phyloP scores from a whole-genome alignment of 1,140 invertebrate species.

The Holotrichia oblita region DNA sequence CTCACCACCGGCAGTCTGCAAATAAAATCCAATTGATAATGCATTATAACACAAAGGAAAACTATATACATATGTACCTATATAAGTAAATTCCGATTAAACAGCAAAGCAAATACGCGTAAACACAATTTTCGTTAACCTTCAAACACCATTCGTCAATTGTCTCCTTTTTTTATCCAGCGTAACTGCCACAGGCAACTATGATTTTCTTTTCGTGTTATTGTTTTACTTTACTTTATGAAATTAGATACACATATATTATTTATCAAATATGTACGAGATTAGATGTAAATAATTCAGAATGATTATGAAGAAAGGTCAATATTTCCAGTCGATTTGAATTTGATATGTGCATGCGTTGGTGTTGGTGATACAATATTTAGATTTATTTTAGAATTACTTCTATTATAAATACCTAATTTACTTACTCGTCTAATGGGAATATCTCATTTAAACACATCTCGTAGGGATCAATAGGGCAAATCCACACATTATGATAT shows the following conservation, averaged over 20 bases:
- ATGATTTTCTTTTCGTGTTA: background rate
- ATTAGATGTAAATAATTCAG: background rate
- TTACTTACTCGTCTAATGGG: no score
- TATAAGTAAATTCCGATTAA: background rate
- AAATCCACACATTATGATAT: no score
- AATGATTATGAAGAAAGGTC: background rate
- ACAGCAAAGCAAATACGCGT: background rate
- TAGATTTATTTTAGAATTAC: background rate
- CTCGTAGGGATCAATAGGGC: no score
- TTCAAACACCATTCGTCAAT: no score
- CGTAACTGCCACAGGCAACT: background rate
- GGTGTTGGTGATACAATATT: background rate
- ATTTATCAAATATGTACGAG: background rate
- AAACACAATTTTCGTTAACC: background rate
- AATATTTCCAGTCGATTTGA: no score
- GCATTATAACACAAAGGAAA: background rate
- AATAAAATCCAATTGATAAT: slow-evolving; percentile 38
- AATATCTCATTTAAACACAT: no score
- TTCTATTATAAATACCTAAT: background rate
- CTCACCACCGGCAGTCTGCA: slow-evolving; percentile 83
- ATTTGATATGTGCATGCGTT: background rate
- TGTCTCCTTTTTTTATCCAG: background rate
- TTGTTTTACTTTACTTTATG: background rate
- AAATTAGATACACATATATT: background rate
- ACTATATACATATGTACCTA: no score